These are phyloP conservation scores for Monomorium pharaonis DNA, from an alignment of 1,140 invertebrate species.

Conservation along the genomic window DNA sequence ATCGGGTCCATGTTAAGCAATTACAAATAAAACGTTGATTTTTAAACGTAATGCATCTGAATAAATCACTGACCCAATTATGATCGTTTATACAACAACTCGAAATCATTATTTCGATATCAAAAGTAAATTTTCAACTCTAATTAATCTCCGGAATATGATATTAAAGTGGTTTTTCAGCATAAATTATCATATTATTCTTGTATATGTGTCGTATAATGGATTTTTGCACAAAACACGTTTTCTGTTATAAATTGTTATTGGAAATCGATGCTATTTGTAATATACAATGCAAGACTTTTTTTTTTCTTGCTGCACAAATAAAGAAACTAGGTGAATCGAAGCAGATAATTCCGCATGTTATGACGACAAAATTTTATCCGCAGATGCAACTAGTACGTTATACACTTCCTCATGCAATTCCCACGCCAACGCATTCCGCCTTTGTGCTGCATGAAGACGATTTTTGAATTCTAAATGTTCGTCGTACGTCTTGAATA, in stretches of 20 bases:
- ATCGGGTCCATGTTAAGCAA: background rate
- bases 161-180: background rate
- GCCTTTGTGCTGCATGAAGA: constrained; percentile 3
- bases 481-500: constrained; percentile 8
- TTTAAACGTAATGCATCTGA: too few relatives aligned
- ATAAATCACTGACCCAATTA: background rate
- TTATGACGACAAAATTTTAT: constrained; percentile 7
- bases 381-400: background rate
- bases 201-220: background rate
- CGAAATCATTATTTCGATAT: background rate
- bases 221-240: background rate
- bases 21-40: background rate
- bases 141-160: background rate
- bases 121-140: background rate
- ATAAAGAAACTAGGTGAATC: background rate
- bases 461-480: constrained; percentile 4
- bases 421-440: constrained; percentile 13
- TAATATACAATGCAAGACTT: background rate
- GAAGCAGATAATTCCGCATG: background rate
- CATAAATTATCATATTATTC: background rate
- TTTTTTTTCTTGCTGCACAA: background rate
- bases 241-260: background rate
- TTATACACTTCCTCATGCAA: constrained; percentile 21
- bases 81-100: background rate
- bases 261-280: background rate